phyloP scores from a whole-genome alignment of 2,888 invertebrate species.

The Sisyra terminalis region DNA sequence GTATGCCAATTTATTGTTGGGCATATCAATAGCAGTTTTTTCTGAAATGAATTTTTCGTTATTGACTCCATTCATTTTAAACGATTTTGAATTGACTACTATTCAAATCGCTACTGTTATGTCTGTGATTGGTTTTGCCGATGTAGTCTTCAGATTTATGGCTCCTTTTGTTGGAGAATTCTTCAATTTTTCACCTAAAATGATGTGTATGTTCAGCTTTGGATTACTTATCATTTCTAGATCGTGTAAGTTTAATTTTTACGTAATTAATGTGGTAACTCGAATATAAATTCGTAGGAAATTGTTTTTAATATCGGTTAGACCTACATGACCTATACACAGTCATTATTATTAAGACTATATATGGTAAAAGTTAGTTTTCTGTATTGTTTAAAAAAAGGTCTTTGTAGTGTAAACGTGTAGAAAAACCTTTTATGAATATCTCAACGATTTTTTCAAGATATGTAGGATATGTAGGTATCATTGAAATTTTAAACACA shows the following conservation, averaged over 20 bases:
- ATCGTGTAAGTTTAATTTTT: constrained; percentile 50
- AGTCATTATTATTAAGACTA: too few species aligned
- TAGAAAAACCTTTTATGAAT: too few species aligned
- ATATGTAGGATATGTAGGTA: too few species aligned
- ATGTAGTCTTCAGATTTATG: constrained; percentile 40
- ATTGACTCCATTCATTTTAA: constrained; percentile 46
- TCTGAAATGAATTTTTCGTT: constrained; percentile 53
- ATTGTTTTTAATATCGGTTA: too few species aligned
- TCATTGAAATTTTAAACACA: too few species aligned
- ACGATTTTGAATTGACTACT: constrained; percentile 40
- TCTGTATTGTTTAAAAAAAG: too few species aligned
- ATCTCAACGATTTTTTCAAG: too few species aligned
- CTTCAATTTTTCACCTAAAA: constrained; percentile 39
- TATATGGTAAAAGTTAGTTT: too few species aligned
- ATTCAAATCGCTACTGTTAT: constrained; percentile 41
- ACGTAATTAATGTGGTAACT: too few species aligned
- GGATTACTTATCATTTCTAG: constrained; percentile 39
- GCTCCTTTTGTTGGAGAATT: constrained; percentile 50
- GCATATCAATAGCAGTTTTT: constrained; percentile 49
- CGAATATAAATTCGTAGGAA: too few species aligned
- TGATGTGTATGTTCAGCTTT: constrained; percentile 46
- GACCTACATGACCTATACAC: too few species aligned
- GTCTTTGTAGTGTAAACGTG: too few species aligned
- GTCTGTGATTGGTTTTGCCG: constrained; percentile 35
- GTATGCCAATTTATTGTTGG: constrained; percentile 49